Conservation (phyloP, 2,797 vertebrate species). For the Astyanax mexicanus region DNA sequence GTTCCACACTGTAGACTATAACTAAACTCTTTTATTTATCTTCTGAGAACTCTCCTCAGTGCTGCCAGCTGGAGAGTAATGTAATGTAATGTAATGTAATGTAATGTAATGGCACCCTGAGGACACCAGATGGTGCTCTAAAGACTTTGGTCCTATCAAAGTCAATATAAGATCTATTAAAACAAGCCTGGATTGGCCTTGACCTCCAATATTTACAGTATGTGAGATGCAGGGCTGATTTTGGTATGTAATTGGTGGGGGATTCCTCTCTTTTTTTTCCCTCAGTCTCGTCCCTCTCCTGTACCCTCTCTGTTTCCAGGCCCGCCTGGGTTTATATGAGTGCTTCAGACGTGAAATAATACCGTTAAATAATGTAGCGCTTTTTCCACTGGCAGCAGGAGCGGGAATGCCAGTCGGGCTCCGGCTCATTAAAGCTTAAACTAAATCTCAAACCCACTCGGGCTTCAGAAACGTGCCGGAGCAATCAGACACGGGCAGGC, state of each 20-base stretch:
- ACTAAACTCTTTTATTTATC: no score
- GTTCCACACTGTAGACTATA: no score
- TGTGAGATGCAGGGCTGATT: no score
- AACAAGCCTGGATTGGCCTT: no score
- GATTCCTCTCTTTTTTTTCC: conserved; percentile 25
- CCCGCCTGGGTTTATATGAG: conserved; percentile 49
- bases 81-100: no score
- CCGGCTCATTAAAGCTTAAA: conserved; percentile 61
- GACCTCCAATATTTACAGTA: no score
- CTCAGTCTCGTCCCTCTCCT: conserved; percentile 22
- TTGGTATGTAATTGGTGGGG: not conserved
- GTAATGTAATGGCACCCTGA: no score
- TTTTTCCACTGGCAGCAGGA: conserved; percentile 47
- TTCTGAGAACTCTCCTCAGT: no score
- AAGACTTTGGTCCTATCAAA: no score
- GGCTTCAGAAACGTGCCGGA: conserved; percentile 50
- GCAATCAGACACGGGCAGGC: conserved; percentile 44
- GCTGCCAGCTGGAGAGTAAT: no score
- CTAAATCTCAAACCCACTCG: conserved; percentile 54
- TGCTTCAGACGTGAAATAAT: conserved; percentile 60
- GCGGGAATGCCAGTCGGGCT: conserved; percentile 40
- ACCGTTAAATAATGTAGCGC: conserved; percentile 59
- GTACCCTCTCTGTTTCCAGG: conserved; percentile 16
- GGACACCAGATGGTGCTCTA: no score
- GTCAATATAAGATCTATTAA: no score